Base-by-base conservation (phyloP, 2,888 invertebrate genomes). In the Terebella lapidaria region DNA sequence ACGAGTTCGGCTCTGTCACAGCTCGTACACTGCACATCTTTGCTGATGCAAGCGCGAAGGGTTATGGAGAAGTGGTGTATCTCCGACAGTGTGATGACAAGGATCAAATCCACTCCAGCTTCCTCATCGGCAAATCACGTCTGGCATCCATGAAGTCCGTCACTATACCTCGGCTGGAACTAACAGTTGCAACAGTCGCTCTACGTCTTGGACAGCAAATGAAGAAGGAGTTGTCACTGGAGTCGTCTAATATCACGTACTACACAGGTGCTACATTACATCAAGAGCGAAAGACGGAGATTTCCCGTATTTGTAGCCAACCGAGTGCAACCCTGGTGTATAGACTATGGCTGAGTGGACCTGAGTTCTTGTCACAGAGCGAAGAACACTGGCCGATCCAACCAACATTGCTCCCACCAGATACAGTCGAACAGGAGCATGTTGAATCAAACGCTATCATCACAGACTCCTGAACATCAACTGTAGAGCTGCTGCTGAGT, bases 261-360 rank as follows among this genome's bases (percentile, higher is more conserved):
- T 71, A 65, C 67, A 67, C n/a, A n/a, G n/a, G n/a, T n/a, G 2
- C 54, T 69, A 15, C 66, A 67, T 2, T 70, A 69, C 52, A 66
- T 70, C 5, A 54, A 35, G 3, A 71, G 70, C 51, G 66, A 65
- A 15, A 57, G 65, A 2, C 51, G 58, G 10, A 24, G 69, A 15
- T 70, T 70, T 42, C 69, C 68, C 15, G 60, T 64, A 0, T 71
- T 63, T 56, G 69, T 71, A 18, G 67, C 67, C 0, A 71, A 70
- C 59, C 45, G 70, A 18, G 63, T 71, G 4, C 64, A 67, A 30
- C 49, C n/a, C n/a, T n/a, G n/a, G n/a, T n/a, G n/a, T n/a, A n/a
- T n/a, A n/a, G n/a, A n/a, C n/a, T n/a, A n/a, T n/a, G n/a, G n/a
- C n/a, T n/a, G n/a, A n/a, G n/a, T n/a, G n/a, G n/a, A n/a, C n/a